Percentiles rank a stretch among this genome's conserved stretches.
These are phyloP conservation scores for Rhegmatorhina hoffmannsi DNA, from an alignment of 2,113 vertebrate genomes.

Conservation along the genomic window DNA sequence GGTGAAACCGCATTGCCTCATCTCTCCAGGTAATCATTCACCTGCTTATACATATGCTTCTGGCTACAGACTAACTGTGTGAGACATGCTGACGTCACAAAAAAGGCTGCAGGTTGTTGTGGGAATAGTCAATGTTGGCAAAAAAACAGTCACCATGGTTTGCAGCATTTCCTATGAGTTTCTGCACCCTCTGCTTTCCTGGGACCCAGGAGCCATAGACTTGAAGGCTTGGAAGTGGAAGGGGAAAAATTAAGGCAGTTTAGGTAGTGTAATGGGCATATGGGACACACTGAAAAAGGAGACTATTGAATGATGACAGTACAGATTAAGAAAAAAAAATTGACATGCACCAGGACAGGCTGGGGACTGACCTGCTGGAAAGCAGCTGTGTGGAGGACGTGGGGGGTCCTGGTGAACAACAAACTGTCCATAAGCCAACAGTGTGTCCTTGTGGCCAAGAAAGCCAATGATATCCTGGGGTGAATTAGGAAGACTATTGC, in stretches of 20 bases:
- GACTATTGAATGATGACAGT: neutral
- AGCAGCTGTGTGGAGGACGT: neutral
- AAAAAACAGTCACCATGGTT: neutral
- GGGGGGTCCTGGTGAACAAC: neutral
- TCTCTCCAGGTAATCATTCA: neutral
- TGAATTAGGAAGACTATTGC: neutral
- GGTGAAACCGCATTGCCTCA: neutral
- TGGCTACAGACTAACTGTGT: neutral
- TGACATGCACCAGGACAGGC: neutral
- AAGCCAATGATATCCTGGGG: neutral
- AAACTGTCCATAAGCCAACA: neutral
- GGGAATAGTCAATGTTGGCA: neutral
- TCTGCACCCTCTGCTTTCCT: neutral
- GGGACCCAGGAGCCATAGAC: neutral
- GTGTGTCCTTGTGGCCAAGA: neutral
- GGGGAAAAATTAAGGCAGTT: neutral
- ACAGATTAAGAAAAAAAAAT: neutral
- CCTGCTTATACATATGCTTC: neutral
- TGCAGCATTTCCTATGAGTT: neutral
- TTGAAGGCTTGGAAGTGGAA: neutral
- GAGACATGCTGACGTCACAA: neutral
- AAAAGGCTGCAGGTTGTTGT: neutral
- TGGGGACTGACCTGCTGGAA: neutral
- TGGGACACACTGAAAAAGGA: neutral
- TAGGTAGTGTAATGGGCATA: neutral